Percentiles rank a stretch among this genome's conserved stretches.
Evolutionary conservation across 2,113 vertebrate genomes (phyloP).

Genomic region (Hippopotamus amphibius): DNA sequence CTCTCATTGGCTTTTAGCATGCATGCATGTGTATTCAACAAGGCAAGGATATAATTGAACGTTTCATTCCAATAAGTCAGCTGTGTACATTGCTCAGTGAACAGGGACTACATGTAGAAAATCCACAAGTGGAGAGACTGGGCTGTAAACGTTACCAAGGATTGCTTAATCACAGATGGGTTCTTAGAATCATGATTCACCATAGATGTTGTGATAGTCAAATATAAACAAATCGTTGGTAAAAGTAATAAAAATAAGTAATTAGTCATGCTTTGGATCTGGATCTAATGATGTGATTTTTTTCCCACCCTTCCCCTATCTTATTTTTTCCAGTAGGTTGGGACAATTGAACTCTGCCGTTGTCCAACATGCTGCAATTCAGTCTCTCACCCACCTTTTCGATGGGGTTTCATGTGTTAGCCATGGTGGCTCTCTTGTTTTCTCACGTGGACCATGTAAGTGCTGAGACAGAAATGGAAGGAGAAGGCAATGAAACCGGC

Average conservation of each 20-base stretch:
- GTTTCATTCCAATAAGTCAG: conserved; percentile 50
- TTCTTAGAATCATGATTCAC: conserved; percentile 26
- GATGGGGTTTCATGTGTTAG: conserved; percentile 82
- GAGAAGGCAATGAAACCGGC: conserved; percentile 81
- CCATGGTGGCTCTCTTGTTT: conserved; percentile 86
- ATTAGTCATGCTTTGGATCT: conserved; percentile 9
- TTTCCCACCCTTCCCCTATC: neutral
- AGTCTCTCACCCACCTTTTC: conserved; percentile 64
- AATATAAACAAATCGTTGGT: neutral
- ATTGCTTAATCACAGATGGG: neutral
- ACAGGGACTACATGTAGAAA: neutral
- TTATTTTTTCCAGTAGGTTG: conserved; percentile 82
- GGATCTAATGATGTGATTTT: conserved; percentile 61
- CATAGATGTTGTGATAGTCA: neutral
- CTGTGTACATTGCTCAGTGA: conserved; percentile 10
- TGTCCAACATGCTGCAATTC: conserved; percentile 86
- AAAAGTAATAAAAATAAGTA: neutral
- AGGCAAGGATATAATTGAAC: conserved; percentile 6
- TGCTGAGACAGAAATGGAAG: conserved; percentile 72
- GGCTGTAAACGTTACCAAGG: conserved; percentile 13
- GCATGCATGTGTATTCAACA: neutral
- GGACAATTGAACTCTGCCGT: conserved; percentile 53
- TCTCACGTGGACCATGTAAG: conserved; percentile 73
- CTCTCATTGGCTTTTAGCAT: neutral
- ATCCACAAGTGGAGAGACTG: neutral